Evolutionary conservation across 1,140 invertebrate species (phyloP).

Genomic region (Diorhabda sublineata): DNA sequence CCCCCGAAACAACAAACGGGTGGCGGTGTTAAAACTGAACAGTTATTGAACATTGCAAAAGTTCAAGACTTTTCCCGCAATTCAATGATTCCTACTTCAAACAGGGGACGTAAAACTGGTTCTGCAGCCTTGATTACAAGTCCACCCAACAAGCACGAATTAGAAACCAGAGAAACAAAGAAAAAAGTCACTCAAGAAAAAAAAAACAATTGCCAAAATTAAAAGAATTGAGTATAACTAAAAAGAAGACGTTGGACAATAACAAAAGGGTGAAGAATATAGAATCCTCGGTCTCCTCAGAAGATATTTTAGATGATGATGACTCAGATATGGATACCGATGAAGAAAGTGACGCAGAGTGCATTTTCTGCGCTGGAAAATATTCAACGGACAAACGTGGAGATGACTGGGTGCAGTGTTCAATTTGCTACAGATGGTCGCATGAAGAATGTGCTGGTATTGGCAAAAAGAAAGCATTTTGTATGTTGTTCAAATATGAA

Average conservation of each 20-base stretch:
- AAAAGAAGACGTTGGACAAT: neutral
- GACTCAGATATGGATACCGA: neutral
- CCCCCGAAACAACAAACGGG: no score
- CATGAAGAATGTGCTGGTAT: neutral
- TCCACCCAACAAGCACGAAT: neutral
- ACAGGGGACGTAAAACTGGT: neutral
- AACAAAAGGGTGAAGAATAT: slow-evolving; percentile 1
- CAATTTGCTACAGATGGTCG: neutral
- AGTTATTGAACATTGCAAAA: no score
- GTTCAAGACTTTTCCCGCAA: no score
- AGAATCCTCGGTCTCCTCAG: neutral
- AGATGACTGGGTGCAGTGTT: neutral
- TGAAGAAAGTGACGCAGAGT: neutral
- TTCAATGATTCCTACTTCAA: no score
- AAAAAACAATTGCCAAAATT: neutral
- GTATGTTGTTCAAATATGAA: no score
- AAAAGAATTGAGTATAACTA: neutral
- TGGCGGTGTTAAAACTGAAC: no score
- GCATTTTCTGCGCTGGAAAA: neutral
- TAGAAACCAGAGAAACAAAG: neutral
- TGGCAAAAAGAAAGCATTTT: neutral
- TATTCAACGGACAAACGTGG: neutral
- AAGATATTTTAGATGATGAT: neutral
- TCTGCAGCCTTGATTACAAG: neutral
- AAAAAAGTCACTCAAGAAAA: neutral